Percentiles rank a stretch among this genome's conserved stretches.
phyloP scores from a whole-genome alignment of 2,888 invertebrate genomes.

The Ochropacha duplaris region DNA sequence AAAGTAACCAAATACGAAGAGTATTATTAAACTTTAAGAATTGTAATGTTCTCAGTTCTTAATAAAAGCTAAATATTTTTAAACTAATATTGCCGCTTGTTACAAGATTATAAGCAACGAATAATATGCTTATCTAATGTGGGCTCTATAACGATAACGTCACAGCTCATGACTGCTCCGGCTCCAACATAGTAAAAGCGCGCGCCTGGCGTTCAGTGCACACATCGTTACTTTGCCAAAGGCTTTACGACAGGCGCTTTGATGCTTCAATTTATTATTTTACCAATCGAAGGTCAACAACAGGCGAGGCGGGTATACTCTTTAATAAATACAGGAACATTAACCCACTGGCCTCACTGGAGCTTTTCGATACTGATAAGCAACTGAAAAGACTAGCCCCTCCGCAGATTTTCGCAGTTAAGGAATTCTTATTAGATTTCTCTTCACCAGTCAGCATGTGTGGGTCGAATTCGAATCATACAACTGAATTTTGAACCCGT shows the following conservation, averaged over 20 bases:
- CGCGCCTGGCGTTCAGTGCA: conserved; percentile 17
- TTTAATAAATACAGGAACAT: neutral
- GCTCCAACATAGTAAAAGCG: conserved; percentile 1
- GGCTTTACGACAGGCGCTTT: conserved; percentile 9
- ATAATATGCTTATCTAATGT: neutral
- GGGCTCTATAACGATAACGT: conserved; percentile 11
- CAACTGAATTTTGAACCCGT: too few relatives aligned
- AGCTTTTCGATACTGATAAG: neutral
- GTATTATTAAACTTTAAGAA: too few relatives aligned
- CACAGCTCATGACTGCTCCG: conserved; percentile 2
- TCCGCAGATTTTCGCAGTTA: too few relatives aligned
- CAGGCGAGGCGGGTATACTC: neutral
- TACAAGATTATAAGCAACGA: neutral
- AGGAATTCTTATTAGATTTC: too few relatives aligned
- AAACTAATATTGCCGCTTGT: neutral
- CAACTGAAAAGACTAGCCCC: neutral
- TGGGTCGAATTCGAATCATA: too few relatives aligned
- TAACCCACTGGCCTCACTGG: neutral
- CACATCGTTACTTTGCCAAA: conserved; percentile 19
- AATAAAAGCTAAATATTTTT: too few relatives aligned
- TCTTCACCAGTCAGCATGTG: too few relatives aligned
- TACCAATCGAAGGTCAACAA: neutral
- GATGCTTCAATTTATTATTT: neutral
- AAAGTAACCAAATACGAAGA: too few relatives aligned
- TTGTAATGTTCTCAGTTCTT: too few relatives aligned